Evolutionary conservation across 2,797 vertebrate species (phyloP).

Genomic region (Phataginus tetradactyla): DNA sequence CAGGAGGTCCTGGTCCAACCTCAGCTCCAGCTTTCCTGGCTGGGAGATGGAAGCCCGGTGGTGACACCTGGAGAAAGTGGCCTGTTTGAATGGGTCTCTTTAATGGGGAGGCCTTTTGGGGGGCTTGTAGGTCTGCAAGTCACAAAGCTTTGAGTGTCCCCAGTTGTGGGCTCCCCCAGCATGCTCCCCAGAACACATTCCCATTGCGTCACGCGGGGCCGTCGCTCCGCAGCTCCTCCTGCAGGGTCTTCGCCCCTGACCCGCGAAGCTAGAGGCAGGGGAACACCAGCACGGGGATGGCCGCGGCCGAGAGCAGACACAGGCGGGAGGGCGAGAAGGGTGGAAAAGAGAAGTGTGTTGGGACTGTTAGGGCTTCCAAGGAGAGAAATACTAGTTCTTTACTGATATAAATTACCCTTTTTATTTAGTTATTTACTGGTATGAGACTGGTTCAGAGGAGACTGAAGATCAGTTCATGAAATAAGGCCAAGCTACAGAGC

Average conservation of each 20-base stretch:
- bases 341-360: background rate
- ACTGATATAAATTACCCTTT: background rate
- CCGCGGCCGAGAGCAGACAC: background rate
- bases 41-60: background rate
- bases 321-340: background rate
- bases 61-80: background rate
- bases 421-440: background rate
- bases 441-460: background rate
- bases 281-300: background rate
- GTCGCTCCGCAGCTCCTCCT: background rate
- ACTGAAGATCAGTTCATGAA: background rate
- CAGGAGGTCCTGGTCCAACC: background rate
- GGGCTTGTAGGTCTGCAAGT: background rate
- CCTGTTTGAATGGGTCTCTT: background rate
- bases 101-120: background rate
- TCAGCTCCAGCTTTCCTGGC: background rate
- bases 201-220: background rate
- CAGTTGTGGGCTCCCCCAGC: background rate
- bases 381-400: background rate
- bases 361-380: background rate
- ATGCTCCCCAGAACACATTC: background rate
- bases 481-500: background rate
- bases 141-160: background rate
- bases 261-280: background rate
- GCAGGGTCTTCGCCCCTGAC: background rate